Base-by-base conservation (phyloP, 2,888 invertebrate genomes). In the Exocentrus adspersus region DNA sequence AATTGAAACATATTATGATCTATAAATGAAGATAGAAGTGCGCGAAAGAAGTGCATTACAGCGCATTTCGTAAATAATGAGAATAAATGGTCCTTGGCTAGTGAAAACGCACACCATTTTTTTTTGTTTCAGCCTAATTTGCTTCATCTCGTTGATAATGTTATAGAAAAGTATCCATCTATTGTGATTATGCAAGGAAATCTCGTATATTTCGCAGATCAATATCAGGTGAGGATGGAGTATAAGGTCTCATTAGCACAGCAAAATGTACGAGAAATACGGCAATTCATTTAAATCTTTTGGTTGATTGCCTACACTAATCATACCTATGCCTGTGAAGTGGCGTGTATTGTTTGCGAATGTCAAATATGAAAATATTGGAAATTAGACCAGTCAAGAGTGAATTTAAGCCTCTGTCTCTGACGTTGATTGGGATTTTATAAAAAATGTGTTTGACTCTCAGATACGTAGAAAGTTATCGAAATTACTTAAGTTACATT, bases 1-100 rank as follows among this genome's bases (percentile, higher is more conserved):
- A 65, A 68, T 68, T 63, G 62, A 68, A 64, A 68, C 65, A 68
- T 68, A 68, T 60, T 65, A 63, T 62, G 53, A 65, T 50, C 62
- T 64, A 59, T 60, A 68, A 65, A 68, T 60, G 65, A 65, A 61
- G 64, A 64, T 62, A 64, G 61, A 70, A 65, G 56, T 64, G 60
- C 48, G 62, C 68, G 66, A 68, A 70, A 70, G 69, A 72, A 71
- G 61, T 69, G 69, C 71, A 72, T 72, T 70, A 72, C 58, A 67
- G 60, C 62, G 60, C 61, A 56, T 68, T 70, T 68, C 61, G 58
- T 45, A 67, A 67, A 54, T 73, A 73, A 73, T 73, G 71, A 73
- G 46, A 65, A 73, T 61, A 69, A 72, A 73, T 72, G 67, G 65
- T 70, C 37, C 58, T 42, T 57, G 43, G 17, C 52, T 50, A 53